Base-by-base conservation (phyloP, 2,888 invertebrate genomes). In the Macrophya alboannulata region DNA sequence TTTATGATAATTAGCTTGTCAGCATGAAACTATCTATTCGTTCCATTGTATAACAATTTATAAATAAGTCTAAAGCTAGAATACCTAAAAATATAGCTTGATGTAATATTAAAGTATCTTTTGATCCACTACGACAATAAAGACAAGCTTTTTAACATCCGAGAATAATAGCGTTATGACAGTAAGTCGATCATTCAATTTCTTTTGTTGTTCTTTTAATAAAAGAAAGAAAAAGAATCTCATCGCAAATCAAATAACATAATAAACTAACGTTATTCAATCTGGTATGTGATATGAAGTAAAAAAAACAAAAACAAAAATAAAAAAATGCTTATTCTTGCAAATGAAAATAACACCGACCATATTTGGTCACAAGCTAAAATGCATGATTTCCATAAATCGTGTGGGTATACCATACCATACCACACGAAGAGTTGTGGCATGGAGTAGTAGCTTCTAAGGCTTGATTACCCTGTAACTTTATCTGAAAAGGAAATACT, bases 351-450 rank as follows among this genome's bases (percentile, higher is more conserved):
- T 83, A 83, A 65, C 68, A 65, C 68, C 59, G 68, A 68, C 86
- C 86, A 76, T 86, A 82, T 86, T 74, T 85, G 85, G 86, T 85
- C 83, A 55, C 83, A 85, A 86, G 87, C 87, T 86, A 87, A 86
- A 87, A 85, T 87, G 85, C 87, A 89, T 89, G 85, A 89, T 89
- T 89, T 89, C 88, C 88, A 89, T 88, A 89, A 85, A 88, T 89
- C 88, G 89, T 87, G 90, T 90, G 89, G 90, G 90, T 83, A 82
- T 45, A 55, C 37, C 71, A 15, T 17, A 62, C 43, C 48, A 45
- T 21, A 59, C 83, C 17, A 68, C 45, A 59, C n/a, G 62, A 62
- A 40, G 62, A 37, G 17, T 15, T 51, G 31, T 51, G 51, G 31
- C 48, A 48, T 31, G 68, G 37, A 77, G 48, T 48, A 79, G 55